phyloP scores from a whole-genome alignment of 1,140 invertebrate species.

The Orchesella cincta region DNA sequence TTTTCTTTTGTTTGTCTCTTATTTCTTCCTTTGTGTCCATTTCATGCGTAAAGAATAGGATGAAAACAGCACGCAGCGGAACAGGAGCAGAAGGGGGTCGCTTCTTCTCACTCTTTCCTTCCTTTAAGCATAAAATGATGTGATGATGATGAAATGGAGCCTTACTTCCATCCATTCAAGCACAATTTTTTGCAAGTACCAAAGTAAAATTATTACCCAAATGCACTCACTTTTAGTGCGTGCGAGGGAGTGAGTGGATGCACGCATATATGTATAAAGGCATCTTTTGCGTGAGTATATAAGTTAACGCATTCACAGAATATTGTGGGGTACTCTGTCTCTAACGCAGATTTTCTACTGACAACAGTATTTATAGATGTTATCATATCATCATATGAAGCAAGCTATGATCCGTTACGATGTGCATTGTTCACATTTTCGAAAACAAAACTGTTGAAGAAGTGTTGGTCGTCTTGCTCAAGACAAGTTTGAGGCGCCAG shows the following conservation, averaged over 20 bases:
- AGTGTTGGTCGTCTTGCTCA: conserved; percentile 1
- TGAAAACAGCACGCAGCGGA: not conserved
- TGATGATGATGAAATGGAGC: not conserved
- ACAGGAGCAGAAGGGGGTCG: not conserved
- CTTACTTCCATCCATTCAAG: not conserved
- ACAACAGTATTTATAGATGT: not conserved
- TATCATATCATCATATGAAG: not conserved
- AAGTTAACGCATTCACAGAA: no score
- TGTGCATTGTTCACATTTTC: not conserved
- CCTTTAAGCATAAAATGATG: not conserved
- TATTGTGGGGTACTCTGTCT: not conserved
- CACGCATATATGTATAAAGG: no score
- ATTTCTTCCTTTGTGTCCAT: conserved; percentile 5
- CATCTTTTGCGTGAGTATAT: no score
- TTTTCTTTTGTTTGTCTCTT: not conserved
- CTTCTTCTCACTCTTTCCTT: not conserved
- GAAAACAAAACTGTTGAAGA: not conserved
- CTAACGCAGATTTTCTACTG: not conserved
- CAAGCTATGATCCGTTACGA: not conserved
- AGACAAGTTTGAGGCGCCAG: conserved; percentile 29
- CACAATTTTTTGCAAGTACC: not conserved
- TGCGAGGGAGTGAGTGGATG: no score
- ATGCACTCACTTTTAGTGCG: no score
- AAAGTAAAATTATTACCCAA: not conserved
- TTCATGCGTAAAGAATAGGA: not conserved